Base-by-base conservation (phyloP, 2,888 invertebrate genomes). In the Cabera pusaria region DNA sequence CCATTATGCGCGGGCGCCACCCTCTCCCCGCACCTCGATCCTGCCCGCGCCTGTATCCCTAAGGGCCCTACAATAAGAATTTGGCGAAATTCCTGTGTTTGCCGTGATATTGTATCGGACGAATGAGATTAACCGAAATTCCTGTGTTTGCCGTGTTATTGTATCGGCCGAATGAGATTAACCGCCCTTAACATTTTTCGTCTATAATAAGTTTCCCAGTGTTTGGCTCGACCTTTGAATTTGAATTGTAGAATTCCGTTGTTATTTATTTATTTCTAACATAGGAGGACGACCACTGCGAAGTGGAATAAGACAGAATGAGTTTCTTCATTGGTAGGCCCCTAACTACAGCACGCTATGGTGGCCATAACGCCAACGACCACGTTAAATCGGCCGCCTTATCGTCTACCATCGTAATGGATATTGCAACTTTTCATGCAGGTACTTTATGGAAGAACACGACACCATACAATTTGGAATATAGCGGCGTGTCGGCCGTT, bases 1-100 rank as follows among this genome's bases (percentile, higher is more conserved):
- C 79, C 81, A 85, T 85, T 86, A 86, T 76, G 69, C 73, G 67
- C 79, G 79, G 81, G 82, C 88, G 84, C 86, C 85, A 89, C 82
- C 82, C 85, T 71, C 75, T 72, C 70, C 70, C 17, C 26, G 18
- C 33, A 9, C 39, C 22, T 7, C 29, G 1, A 7, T 1, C 33
- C 32, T 5, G 6, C 2, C 22, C 18, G 22, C 6, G 19, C 21
- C 16, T 5, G 16, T 24, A 10, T 6, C 23, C 23, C 24, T 6
- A 11, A 32, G 11, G 32, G 32, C 17, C 11, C 27, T 23, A 40
- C 34, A 27, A 26, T 16, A 31, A 19, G 14, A 42, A 31, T 42
- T 35, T 31, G 26, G 12, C 41, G 31, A 31, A 42, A 31, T 26
- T 22, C 14, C 14, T 24, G n/a, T n/a, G n/a, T n/a, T n/a, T n/a